Evolutionary conservation across 2,113 vertebrate species (phyloP), one percentile per base, ranked within the genome.

Genomic region (Rhynchopsitta pachyrhyncha): DNA sequence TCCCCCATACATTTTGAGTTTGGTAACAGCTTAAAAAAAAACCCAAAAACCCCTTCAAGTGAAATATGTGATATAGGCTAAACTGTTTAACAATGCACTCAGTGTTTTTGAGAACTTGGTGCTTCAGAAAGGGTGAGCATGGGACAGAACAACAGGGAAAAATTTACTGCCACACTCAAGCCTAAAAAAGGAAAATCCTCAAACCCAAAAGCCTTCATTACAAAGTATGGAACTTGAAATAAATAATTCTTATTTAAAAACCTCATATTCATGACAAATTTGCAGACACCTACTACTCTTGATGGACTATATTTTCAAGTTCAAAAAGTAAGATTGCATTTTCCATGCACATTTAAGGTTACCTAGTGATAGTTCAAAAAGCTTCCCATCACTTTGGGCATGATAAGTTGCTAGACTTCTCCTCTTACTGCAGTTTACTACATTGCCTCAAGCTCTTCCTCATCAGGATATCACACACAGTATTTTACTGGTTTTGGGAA

Each of bases 381-480:
- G 13, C 7, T 12, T 70, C 28, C 29, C n/a, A 16, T 53, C 31
- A 29, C 4, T 69, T 68, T 0, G 2, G 53, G 17, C 4, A 3
- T 44, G 31, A 90, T 20, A 79, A 92, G 68, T 47, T 77, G 6
- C 14, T 47, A 47, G 33, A n/a, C 13, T 24, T 31, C 23, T 76
- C 18, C 23, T 71, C 42, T 66, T 46, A 59, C 2, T 82, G 46
- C 74, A 42, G n/a, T 84, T 86, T 49, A 46, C 46, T n/a, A 28
- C 27, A 20, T n/a, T 42, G 50, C 55, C 55, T 91, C 69, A 53
- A 81, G 64, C 33, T 37, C 55, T 87, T 91, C 39, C 14, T 28
- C 42, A 24, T 42, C 17, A 74, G 76, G 18, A 17, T 63, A 37
- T 31, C 18, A 12, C 22, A 53, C 29, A 33, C 1, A 23, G 14